Percentiles rank a stretch among this genome's conserved stretches.
Conservation (phyloP, 2,113 vertebrate genomes). For the Lagopus leucura region DNA sequence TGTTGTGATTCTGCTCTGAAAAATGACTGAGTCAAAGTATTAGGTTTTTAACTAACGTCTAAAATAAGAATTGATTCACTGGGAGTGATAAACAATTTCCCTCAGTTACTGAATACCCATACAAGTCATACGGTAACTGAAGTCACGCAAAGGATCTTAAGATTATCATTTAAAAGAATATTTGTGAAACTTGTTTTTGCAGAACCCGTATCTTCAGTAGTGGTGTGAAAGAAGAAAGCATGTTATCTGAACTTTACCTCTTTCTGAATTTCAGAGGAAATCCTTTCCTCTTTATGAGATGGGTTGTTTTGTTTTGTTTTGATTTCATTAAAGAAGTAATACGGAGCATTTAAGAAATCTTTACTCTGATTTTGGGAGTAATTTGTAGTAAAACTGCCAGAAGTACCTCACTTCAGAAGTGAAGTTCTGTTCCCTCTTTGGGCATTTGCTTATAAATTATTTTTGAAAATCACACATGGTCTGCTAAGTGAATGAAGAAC, state of each 20-base stretch:
- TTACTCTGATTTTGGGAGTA: background rate
- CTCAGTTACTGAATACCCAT: background rate
- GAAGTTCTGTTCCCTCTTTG: background rate
- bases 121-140: background rate
- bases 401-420: background rate
- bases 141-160: background rate
- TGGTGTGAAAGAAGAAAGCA: background rate
- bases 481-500: background rate
- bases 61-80: background rate
- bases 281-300: background rate
- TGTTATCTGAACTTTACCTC: background rate
- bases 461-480: background rate
- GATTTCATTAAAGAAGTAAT: background rate
- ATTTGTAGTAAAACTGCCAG: background rate
- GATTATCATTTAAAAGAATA: background rate
- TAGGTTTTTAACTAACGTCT: background rate
- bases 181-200: background rate
- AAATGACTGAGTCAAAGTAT: background rate
- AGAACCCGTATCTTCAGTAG: background rate
- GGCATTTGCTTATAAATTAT: background rate
- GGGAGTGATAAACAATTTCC: background rate
- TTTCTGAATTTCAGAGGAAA: slow-evolving; percentile 5
- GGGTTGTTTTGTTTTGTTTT: background rate
- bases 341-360: background rate
- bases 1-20: background rate